phyloP scores from a whole-genome alignment of 92 coral and sea anemone genomes.

The Epizoanthus scotinus region DNA sequence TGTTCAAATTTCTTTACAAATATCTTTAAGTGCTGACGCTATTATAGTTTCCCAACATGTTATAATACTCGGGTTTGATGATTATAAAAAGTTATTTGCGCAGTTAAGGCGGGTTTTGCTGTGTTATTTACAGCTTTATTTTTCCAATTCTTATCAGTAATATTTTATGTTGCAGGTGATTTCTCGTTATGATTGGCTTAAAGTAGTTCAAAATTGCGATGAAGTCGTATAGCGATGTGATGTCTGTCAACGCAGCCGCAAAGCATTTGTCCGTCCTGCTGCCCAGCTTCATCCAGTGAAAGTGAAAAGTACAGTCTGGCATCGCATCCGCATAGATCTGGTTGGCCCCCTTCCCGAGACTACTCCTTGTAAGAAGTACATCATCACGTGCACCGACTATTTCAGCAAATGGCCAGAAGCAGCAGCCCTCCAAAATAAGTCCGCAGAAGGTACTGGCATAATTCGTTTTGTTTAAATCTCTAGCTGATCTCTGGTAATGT shows the following conservation, averaged over 20 bases:
- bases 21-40: not conserved
- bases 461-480: no score
- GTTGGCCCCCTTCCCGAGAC: constrained; percentile 61
- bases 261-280: constrained; percentile 38
- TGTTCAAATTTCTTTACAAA: no score
- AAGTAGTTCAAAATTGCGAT: constrained; percentile 44
- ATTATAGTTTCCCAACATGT: no score
- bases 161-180: constrained; percentile 39
- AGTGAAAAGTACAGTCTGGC: constrained; percentile 56
- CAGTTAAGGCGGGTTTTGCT: no score
- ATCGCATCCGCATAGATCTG: constrained; percentile 56
- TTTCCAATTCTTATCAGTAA: not conserved
- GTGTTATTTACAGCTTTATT: not conserved
- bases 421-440: constrained; percentile 33
- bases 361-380: constrained; percentile 44
- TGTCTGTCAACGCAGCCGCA: constrained; percentile 54
- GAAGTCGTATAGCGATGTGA: constrained; percentile 45
- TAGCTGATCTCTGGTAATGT: no score
- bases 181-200: constrained; percentile 47
- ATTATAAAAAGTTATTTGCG: no score
- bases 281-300: constrained; percentile 51
- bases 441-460: constrained; percentile 35
- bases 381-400: constrained; percentile 49
- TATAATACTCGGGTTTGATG: no score
- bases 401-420: constrained; percentile 58